Base-by-base conservation (phyloP, 2,113 vertebrate genomes). In the Pampusana beccarii region DNA sequence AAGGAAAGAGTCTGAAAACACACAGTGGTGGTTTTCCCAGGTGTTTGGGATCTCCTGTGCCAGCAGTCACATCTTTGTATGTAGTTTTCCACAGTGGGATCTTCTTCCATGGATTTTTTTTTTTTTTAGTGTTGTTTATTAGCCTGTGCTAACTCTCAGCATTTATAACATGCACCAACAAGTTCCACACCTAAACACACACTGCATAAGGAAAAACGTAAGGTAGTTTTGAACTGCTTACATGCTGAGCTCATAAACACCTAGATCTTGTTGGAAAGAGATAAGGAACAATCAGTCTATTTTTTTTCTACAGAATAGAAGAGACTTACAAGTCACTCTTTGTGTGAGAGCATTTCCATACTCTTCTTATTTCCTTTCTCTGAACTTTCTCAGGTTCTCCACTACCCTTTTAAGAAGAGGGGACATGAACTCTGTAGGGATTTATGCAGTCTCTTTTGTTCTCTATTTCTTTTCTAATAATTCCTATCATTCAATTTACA, bases 401-500 rank as follows among this genome's bases (percentile, higher is more conserved):
- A 44, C 64, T 60, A 67, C 6, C n/a, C 10, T 71, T 86, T 50
- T 34, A 70, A 86, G 86, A 80, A 66, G 54, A 82, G 21, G 34
- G 38, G 38, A 81, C 69, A 40, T 0, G 1, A 92, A 93, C 10
- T 61, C 83, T 77, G 10, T 15, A 56, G 77, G 33, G 80, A 93
- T 92, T 74, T 81, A 78, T 67, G 57, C 80, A 79, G 42, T 44
- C 56, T 93, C 65, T 91, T 95, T 95, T 93, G 72, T 95, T 96
- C 89, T 56, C 72, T 51, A 34, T 92, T 93, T 91, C 48, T 91
- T 89, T 92, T 65, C 75, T 92, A 93, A 86, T 92, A 95, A 95
- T 92, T 95, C 61, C 72, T 92, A 95, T 89, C 72, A 96, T 96
- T 95, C 80, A 84, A 95, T 95, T 95, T 92, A 89, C 86, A 84